Evolutionary conservation across 2,888 invertebrate genomes (phyloP), one percentile per base, ranked within the genome.

Genomic region (Troides aeacus): DNA sequence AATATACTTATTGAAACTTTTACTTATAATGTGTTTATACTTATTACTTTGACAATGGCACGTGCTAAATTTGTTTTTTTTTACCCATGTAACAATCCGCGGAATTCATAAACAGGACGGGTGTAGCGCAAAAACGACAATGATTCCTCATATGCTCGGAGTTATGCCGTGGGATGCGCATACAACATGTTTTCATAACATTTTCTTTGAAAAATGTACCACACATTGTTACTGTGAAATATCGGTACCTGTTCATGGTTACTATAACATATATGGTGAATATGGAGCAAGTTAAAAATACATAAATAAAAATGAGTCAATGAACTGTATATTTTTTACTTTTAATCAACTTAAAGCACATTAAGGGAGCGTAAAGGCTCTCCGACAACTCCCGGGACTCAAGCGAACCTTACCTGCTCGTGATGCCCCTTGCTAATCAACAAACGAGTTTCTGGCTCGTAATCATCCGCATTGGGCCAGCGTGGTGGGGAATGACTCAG

Each of bases 81-180:
- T 53, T 53, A 56, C 64, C 1, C 59, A 60, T 60, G 62, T 60
- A 69, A 64, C 77, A 84, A 86, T 88, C 84, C 81, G 72, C 76
- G 83, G 86, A 85, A 89, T 89, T 80, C 68, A 77, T 82, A 86
- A 89, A 89, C 88, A 88, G 84, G 83, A 65, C 30, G 64, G 63
- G 46, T 56, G 60, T 62, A 56, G 63, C 68, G 58, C 17, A 62
- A 60, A 67, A 62, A 53, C 58, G 50, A 23, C 53, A 53, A 69
- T 68, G 67, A 69, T 69, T 69, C 71, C 62, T 56, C 61, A 66
- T 64, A 67, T 64, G 60, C 57, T 23, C 58, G 68, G 46, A 68
- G 67, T 70, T 67, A 64, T 70, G 64, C 71, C 69, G 70, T 70
- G 72, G 72, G 72, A 73, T 74, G 71, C 59, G 23, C 68, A 69